These are phyloP conservation scores for Platyscapa corneri DNA, from an alignment of 1,140 invertebrate species.

Conservation along the genomic window DNA sequence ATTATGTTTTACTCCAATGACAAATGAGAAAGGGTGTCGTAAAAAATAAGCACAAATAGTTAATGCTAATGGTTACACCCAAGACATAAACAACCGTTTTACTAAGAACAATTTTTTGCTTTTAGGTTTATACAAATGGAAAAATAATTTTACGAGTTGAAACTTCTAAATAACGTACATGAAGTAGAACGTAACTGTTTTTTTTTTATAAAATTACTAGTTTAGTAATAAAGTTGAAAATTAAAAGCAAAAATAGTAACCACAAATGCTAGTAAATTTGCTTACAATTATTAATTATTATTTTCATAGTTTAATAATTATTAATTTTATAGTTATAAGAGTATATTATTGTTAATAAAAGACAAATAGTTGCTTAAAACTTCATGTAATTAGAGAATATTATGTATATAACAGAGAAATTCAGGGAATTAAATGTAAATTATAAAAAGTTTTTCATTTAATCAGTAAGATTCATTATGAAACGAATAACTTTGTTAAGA, in stretches of 20 bases:
- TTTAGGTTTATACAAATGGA: conserved; percentile 14
- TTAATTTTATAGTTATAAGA: background rate
- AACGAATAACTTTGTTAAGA: too few species aligned
- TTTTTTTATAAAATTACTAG: conserved; percentile 9
- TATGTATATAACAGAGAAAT: too few species aligned
- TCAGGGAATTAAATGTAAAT: too few species aligned
- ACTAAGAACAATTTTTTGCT: conserved; percentile 5
- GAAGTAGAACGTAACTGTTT: conserved; percentile 2
- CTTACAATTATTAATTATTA: background rate
- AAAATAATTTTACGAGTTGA: conserved; percentile 10
- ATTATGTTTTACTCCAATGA: conserved; percentile 5
- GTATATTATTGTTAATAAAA: background rate
- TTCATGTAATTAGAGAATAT: too few species aligned
- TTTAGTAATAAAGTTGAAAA: background rate
- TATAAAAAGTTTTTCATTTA: background rate
- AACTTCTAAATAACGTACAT: conserved; percentile 1
- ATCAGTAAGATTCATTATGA: background rate
- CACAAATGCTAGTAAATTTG: background rate
- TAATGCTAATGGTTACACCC: conserved; percentile 8
- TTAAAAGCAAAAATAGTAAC: conserved; percentile 5
- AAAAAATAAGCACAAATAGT: conserved; percentile 7
- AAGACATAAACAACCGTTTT: conserved; percentile 8
- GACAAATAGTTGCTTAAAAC: background rate
- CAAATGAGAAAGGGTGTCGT: conserved; percentile 28
- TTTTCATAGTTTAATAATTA: background rate